Evolutionary conservation across 2,797 vertebrate species (phyloP), one percentile per base, ranked within the genome.

Genomic region (Smutsia gigantea): DNA sequence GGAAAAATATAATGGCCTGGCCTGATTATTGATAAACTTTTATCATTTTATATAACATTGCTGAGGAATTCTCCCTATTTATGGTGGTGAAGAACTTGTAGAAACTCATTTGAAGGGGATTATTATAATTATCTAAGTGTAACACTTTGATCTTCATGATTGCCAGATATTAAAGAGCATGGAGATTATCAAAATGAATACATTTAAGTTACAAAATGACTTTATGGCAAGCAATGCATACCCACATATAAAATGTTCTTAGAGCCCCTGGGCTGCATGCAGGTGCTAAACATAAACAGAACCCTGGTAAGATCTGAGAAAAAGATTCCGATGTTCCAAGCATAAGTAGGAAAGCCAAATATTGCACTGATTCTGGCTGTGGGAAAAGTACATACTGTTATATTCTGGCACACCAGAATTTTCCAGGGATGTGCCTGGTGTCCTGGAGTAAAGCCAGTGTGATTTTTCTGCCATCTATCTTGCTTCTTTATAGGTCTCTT

Each of bases 401-500:
- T 97, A 95, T 97, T 98, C 96, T 91, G 85, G 83, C 92, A 75
- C 97, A 92, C 97, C 89, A 75, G 86, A 96, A 94, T 97, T 97
- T 90, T 97, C 93, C 96, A 98, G 92, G 95, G 92, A 87, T 98
- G 95, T 97, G 93, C 97, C 95, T 98, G 95, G 69, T 92, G 87
- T 96, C 97, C 97, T 98, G 98, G 98, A 98, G 39, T 85, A 31
- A 66, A 91, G 96, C 98, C 98, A 97, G 83, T 55, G 87, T 97
- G 93, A 97, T 97, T 98, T 98, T 98, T 96, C 97, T 97, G 95
- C 97, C 97, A 97, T 97, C 87, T 39, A 96, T 97, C 98, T 97
- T 97, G 93, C 94, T 96, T 97, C 96, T 97, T 98, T 97, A 96
- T 98, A 98, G 97, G 96, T 98, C 97, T 97, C 90, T 97, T 97